Base-by-base conservation (phyloP, 2,113 vertebrate genomes). In the Megaceryle maxima region DNA sequence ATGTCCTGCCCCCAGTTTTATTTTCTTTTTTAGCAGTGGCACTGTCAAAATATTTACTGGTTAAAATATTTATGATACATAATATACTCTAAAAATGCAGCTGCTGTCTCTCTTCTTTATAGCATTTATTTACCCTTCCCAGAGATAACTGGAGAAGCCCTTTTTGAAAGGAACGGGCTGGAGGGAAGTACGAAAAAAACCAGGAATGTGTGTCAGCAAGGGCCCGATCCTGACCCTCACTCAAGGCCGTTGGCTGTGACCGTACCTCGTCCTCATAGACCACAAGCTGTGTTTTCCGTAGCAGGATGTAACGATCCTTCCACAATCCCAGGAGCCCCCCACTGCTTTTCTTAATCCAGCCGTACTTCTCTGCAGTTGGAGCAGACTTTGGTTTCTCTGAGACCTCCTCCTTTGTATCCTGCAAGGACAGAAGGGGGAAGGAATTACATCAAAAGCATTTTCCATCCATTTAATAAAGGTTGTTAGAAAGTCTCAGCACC, bases 271-370 rank as follows among this genome's bases (percentile, higher is more conserved):
- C 98, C 93, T 99, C 99, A 24, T 97, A 99, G 90, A 99, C 97
- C 53, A 98, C 94, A 3, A 99, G 94, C 96, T 99, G 98, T 1
- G 98, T 98, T 94, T 97, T 98, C 80, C 98, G 98, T 92, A 99
- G 98, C 28, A 98, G 98, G 95, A 99, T 92, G 95, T 98, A 99
- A n/a, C 99, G 98, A 78, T 99, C 99, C 96, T 99, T 99, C 97
- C 99, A 99, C 94, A 98, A 96, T 6, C 98, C 97, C 95, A 99
- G 86, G 66, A 99, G 87, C 21, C 98, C 98, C 11, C 98, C 98
- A 0, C 98, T 98, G 96, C 98, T 98, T 96, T 99, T 99, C 98
- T 99, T 99, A 95, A 99, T 89, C 99, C 99, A 99, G 91, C 99
- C 99, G 2, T 98, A 98, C 92, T 99, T 99, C 84, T 98, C 98